Percentiles rank a stretch among this genome's conserved stretches.
Conservation (phyloP, 2,888 invertebrate species). For the Catonia carolina region DNA sequence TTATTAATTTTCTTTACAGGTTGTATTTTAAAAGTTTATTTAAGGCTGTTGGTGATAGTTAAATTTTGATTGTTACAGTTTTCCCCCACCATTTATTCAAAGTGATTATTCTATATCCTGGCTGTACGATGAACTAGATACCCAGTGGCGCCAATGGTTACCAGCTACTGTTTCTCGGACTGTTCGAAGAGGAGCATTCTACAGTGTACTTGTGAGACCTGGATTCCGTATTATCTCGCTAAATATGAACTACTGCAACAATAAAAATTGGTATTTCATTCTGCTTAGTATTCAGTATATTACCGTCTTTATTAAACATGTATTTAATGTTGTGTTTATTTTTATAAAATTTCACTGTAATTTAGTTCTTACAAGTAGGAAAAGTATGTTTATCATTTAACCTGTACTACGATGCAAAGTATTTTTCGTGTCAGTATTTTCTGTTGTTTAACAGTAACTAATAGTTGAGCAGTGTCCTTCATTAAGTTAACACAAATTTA, state of each 20-base stretch:
- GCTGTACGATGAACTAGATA: slow-evolving; percentile 85
- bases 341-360: neutral
- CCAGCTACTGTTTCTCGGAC: slow-evolving; percentile 82
- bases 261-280: slow-evolving; percentile 85
- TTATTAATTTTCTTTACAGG: no score
- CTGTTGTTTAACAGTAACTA: no score
- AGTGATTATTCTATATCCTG: slow-evolving; percentile 80
- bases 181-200: slow-evolving; percentile 81
- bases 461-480: no score
- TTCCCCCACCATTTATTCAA: slow-evolving; percentile 79
- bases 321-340: neutral
- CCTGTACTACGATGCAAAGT: no score
- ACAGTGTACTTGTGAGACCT: slow-evolving; percentile 81
- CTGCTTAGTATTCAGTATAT: slow-evolving; percentile 8
- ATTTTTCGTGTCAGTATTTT: no score
- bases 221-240: slow-evolving; percentile 87
- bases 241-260: slow-evolving; percentile 96
- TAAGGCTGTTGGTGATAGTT: no score
- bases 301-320: no score
- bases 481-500: no score
- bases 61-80: no score
- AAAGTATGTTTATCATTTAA: no score
- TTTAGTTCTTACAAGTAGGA: no score
- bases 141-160: slow-evolving; percentile 88
- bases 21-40: no score